These are phyloP conservation scores for Coreoperca whiteheadi DNA, from an alignment of 2,113 vertebrate genomes.

Conservation along the genomic window DNA sequence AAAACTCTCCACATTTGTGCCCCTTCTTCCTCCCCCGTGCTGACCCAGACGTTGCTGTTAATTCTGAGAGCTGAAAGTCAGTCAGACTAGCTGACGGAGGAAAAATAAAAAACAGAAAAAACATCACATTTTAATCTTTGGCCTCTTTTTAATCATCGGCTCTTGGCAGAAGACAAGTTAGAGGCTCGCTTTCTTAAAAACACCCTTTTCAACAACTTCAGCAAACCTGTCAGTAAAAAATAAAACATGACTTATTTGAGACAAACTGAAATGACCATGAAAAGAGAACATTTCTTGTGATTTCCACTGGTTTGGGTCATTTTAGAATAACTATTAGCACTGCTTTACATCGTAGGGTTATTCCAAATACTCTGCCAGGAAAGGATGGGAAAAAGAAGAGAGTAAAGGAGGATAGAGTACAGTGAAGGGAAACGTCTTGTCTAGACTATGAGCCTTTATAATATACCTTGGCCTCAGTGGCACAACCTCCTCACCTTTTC, in stretches of 20 bases:
- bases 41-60: slow-evolving; percentile 65
- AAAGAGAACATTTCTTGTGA: slow-evolving; percentile 6
- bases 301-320: slow-evolving; percentile 30
- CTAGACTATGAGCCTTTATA: slow-evolving; percentile 80
- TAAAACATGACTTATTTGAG: slow-evolving; percentile 45
- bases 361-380: slow-evolving; percentile 5
- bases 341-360: not conserved
- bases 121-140: slow-evolving; percentile 42
- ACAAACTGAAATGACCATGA: slow-evolving; percentile 20
- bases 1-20: slow-evolving; percentile 59
- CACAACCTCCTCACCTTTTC: slow-evolving; percentile 88
- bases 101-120: slow-evolving; percentile 51
- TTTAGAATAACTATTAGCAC: slow-evolving; percentile 13
- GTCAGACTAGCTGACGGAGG: slow-evolving; percentile 32
- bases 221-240: slow-evolving; percentile 57
- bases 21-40: slow-evolving; percentile 41
- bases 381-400: slow-evolving; percentile 7
- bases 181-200: slow-evolving; percentile 39
- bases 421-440: slow-evolving; percentile 81
- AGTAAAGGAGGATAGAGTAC: not conserved
- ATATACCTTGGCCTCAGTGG: slow-evolving; percentile 70
- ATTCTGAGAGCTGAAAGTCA: slow-evolving; percentile 41
- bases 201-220: slow-evolving; percentile 56
- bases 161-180: slow-evolving; percentile 43
- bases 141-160: slow-evolving; percentile 39